These are phyloP conservation scores for Pseudomyrmex pallidus DNA, from an alignment of 1,140 invertebrate genomes.

Conservation along the genomic window DNA sequence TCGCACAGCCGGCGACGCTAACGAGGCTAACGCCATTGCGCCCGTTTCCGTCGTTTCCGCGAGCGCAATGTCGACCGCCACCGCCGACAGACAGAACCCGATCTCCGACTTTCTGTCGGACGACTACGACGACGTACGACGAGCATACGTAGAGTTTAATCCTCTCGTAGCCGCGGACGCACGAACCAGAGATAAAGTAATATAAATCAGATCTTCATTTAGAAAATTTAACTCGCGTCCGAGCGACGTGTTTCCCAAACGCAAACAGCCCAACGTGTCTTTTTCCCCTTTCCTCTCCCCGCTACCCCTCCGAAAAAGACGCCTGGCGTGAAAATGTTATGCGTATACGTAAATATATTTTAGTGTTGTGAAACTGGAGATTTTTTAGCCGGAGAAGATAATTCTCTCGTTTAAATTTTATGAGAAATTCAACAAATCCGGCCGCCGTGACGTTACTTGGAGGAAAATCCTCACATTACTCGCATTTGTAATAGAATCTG, in stretches of 20 bases:
- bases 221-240: conserved; percentile 55
- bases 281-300: background rate
- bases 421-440: conserved; percentile 25
- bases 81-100: conserved; percentile 12
- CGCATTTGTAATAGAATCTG: conserved; percentile 5
- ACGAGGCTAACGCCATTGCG: conserved; percentile 58
- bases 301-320: background rate
- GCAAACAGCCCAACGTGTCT: background rate
- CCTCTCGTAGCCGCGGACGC: conserved; percentile 29
- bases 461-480: conserved; percentile 4
- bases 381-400: conserved; percentile 11
- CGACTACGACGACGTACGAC: conserved; percentile 9
- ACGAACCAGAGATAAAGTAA: conserved; percentile 56
- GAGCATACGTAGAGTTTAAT: conserved; percentile 39
- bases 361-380: conserved; percentile 8
- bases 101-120: conserved; percentile 53
- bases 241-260: conserved; percentile 33
- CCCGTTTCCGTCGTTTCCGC: conserved; percentile 45
- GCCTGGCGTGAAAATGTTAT: conserved; percentile 6
- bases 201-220: conserved; percentile 59
- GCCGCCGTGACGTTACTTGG: conserved; percentile 2
- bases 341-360: conserved; percentile 19
- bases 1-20: conserved; percentile 45
- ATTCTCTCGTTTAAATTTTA: conserved; percentile 48
- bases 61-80: background rate